A percentile compares a stretch with the other conserved stretches of the same genome.
Evolutionary conservation across 2,888 invertebrate species (phyloP).

Genomic region (Lumbricus terrestris): DNA sequence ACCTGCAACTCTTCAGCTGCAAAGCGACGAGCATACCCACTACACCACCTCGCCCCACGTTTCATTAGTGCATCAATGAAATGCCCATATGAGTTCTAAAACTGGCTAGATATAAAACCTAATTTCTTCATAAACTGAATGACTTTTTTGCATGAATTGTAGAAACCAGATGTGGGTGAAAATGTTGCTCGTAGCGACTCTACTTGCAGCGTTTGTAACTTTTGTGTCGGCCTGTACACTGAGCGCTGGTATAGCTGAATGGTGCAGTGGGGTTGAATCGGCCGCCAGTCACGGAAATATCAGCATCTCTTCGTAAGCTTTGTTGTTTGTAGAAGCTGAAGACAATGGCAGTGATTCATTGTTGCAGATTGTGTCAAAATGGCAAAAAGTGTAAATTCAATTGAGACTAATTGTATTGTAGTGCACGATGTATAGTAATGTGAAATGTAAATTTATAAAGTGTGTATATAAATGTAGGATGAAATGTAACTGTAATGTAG

Average conservation of each 20-base stretch:
- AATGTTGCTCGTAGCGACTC: not conserved
- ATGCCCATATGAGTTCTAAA: not conserved
- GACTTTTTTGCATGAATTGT: not conserved
- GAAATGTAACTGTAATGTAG: not conserved
- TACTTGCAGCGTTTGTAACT: not conserved
- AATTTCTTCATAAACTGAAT: not conserved
- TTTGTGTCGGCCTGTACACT: not conserved
- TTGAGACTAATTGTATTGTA: not conserved
- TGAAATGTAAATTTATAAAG: not conserved
- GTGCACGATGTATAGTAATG: not conserved
- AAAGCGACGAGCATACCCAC: too few relatives aligned
- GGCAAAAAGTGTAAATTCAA: not conserved
- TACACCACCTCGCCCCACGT: too few relatives aligned
- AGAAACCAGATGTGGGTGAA: constrained; percentile 9
- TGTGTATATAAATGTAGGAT: not conserved
- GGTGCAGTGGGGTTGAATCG: not conserved
- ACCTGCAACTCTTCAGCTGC: too few relatives aligned
- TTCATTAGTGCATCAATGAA: not conserved
- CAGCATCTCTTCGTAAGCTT: not conserved
- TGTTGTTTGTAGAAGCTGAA: not conserved
- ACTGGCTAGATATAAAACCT: too few relatives aligned
- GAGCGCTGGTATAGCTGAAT: not conserved
- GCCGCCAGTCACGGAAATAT: not conserved
- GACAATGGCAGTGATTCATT: not conserved
- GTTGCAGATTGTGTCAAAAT: not conserved